Conservation (phyloP, 2,888 invertebrate species). For the Craniophora ligustri region DNA sequence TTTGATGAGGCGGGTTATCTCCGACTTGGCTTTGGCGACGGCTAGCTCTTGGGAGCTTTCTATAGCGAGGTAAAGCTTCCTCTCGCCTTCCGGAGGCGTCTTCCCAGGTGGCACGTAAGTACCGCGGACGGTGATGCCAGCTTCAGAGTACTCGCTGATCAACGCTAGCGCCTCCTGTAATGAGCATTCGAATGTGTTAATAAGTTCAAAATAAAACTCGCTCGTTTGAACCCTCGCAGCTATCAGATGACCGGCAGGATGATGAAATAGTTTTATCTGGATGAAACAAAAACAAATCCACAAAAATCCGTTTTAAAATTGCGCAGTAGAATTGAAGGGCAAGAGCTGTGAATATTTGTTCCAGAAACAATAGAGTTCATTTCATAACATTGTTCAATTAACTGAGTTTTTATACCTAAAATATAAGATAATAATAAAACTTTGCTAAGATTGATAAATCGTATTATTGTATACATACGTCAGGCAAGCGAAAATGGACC, state of each 20-base stretch:
- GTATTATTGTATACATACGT: not conserved
- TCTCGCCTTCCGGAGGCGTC: constrained; percentile 96
- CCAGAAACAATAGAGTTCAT: too few species aligned
- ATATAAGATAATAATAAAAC: not conserved
- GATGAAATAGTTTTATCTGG: constrained; percentile 43
- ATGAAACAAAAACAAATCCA: constrained; percentile 36
- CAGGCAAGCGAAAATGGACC: not conserved
- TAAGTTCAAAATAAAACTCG: not conserved
- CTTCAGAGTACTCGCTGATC: constrained; percentile 99
- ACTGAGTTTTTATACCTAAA: too few species aligned
- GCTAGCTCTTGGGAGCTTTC: constrained; percentile 99
- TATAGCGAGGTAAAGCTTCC: constrained; percentile 99
- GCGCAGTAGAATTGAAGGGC: constrained; percentile 20
- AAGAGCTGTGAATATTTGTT: too few species aligned
- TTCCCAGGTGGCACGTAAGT: constrained; percentile 97
- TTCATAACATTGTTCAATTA: too few species aligned
- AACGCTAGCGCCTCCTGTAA: constrained; percentile 97
- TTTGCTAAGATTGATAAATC: not conserved
- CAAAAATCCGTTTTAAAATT: constrained; percentile 28
- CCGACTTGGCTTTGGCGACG: constrained; percentile 98
- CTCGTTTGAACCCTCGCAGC: not conserved
- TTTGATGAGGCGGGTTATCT: constrained; percentile 99
- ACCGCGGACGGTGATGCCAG: constrained; percentile 99
- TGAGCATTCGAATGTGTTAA: constrained; percentile 9
- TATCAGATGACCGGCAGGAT: constrained; percentile 17